phyloP scores from a whole-genome alignment of 2,797 vertebrate genomes.

The Borostomias antarcticus region DNA sequence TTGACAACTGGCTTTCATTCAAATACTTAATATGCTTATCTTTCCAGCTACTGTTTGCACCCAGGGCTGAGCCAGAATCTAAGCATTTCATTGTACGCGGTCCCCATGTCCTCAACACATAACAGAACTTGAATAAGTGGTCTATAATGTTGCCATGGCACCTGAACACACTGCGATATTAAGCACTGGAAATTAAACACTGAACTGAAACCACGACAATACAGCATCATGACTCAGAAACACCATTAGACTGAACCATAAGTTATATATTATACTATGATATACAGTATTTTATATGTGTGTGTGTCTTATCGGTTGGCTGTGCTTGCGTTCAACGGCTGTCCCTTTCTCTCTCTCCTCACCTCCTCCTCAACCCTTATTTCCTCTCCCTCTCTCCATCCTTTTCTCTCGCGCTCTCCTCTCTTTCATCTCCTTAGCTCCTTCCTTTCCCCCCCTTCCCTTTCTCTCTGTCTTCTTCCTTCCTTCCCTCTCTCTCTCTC shows the following conservation, averaged over 20 bases:
- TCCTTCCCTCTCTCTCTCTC: not conserved
- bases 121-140: no score
- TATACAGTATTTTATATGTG: slow-evolving; percentile 5
- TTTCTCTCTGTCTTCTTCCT: not conserved
- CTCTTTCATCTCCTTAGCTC: not conserved
- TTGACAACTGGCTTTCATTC: no score
- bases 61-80: no score
- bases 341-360: not conserved
- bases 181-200: slow-evolving; percentile 9
- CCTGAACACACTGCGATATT: no score
- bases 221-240: slow-evolving; percentile 24
- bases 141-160: no score
- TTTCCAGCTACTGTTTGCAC: no score
- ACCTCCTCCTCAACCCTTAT: no score
- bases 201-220: slow-evolving; percentile 24
- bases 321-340: slow-evolving; percentile 32
- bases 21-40: no score
- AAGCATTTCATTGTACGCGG: no score
- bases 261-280: slow-evolving; percentile 16
- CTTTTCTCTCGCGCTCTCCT: not conserved
- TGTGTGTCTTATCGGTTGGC: slow-evolving; percentile 16
- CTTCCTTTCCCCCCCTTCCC: not conserved
- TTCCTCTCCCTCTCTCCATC: not conserved
- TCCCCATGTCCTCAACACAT: no score
- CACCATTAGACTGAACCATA: slow-evolving; percentile 17